Percentiles rank a stretch among this genome's conserved stretches.
phyloP scores from a whole-genome alignment of 2,888 invertebrate species.

The Nephrotoma appendiculata region DNA sequence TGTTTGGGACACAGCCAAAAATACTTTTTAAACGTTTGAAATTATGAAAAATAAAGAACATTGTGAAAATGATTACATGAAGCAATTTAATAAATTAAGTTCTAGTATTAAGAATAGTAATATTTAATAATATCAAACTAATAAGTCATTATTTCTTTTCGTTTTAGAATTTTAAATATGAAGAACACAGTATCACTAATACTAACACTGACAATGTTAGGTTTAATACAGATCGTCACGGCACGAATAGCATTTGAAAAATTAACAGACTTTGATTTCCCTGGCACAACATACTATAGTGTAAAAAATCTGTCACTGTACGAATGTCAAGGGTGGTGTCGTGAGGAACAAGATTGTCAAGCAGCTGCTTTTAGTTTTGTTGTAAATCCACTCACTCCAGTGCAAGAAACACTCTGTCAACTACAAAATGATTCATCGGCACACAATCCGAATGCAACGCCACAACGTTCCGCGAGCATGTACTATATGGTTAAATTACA shows the following conservation, averaged over 20 bases:
- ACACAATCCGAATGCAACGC: conserved; percentile 71
- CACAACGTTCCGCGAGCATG: conserved; percentile 74
- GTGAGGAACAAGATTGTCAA: conserved; percentile 82
- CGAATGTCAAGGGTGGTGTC: conserved; percentile 91
- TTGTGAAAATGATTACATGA: no score
- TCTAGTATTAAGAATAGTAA: no score
- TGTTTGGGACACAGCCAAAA: no score
- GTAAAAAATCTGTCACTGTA: conserved; percentile 82
- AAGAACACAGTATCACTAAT: neutral
- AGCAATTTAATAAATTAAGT: no score
- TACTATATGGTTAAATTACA: conserved; percentile 88
- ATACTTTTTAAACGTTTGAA: no score
- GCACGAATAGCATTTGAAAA: conserved; percentile 87
- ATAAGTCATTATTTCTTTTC: neutral
- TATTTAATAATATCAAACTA: no score
- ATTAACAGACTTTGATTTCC: conserved; percentile 80
- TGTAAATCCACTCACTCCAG: conserved; percentile 78
- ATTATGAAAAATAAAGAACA: no score
- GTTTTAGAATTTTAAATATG: neutral
- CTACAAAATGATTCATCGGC: conserved; percentile 87
- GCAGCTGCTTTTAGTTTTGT: conserved; percentile 91
- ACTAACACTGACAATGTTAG: neutral
- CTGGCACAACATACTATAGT: conserved; percentile 82
- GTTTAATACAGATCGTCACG: conserved; percentile 22
- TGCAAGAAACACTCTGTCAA: conserved; percentile 81